phyloP scores from a whole-genome alignment of 2,113 vertebrate species.

The Hoplias malabaricus region DNA sequence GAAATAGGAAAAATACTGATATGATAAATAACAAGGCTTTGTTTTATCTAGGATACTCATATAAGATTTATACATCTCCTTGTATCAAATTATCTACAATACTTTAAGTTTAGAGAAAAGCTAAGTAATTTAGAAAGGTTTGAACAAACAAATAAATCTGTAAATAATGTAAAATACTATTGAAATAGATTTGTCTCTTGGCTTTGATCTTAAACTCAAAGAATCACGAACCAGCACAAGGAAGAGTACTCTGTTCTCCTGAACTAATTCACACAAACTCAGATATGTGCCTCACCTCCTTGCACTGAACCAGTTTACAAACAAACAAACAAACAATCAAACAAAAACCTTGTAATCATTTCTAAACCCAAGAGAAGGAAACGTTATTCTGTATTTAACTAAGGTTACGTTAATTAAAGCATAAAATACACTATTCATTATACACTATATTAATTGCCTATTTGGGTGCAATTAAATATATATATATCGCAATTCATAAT shows the following conservation, averaged over 20 bases:
- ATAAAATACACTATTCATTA: conserved; percentile 30
- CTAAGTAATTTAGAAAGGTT: neutral
- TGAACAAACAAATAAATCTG: neutral
- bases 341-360: neutral
- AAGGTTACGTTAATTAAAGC: conserved; percentile 1
- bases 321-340: conserved; percentile 6
- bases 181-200: conserved; percentile 10
- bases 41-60: neutral
- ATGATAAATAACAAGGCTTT: neutral
- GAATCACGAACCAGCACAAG: conserved; percentile 15
- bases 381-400: neutral
- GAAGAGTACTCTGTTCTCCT: conserved; percentile 14
- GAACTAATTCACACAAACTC: neutral
- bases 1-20: neutral
- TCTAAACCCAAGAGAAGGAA: neutral
- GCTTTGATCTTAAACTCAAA: neutral
- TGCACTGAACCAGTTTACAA: neutral
- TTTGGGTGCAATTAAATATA: neutral
- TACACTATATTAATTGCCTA: neutral
- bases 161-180: neutral
- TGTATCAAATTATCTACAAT: conserved; percentile 11
- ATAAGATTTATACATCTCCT: neutral
- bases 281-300: neutral
- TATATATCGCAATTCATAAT: neutral
- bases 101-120: neutral